A percentile compares a stretch with the other conserved stretches of the same genome.
Evolutionary conservation across 1,140 invertebrate species (phyloP).

Genomic region (Drosophila funebris): DNA sequence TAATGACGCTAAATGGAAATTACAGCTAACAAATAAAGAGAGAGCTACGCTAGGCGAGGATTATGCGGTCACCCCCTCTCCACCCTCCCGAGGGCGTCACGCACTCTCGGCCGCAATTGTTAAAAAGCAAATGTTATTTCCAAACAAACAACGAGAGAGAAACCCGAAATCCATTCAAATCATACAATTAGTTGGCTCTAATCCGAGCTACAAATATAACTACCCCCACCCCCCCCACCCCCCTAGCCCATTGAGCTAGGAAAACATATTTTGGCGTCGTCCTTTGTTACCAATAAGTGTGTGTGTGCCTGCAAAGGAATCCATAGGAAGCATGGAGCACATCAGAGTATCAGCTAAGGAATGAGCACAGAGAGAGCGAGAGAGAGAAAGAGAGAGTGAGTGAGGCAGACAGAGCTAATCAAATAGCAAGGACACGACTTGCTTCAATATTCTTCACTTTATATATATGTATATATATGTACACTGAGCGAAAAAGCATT

Average conservation of each 20-base stretch:
- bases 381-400: not conserved
- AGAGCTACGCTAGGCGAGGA: not conserved
- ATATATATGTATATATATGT: constrained; percentile 1
- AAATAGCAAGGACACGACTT: not conserved
- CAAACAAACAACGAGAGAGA: constrained; percentile 62
- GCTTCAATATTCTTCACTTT: constrained; percentile 1
- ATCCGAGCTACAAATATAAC: constrained; percentile 74
- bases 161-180: constrained; percentile 80
- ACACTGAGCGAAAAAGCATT: no score
- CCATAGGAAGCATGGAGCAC: constrained; percentile 36
- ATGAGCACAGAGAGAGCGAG: not conserved
- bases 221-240: no score
- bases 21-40: not conserved
- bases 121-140: constrained; percentile 76
- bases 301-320: constrained; percentile 17
- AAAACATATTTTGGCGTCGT: constrained; percentile 11
- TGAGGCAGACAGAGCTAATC: not conserved
- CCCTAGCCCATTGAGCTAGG: not conserved
- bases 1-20: constrained; percentile 64
- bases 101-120: constrained; percentile 49
- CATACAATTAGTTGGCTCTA: constrained; percentile 78
- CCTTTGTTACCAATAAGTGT: constrained; percentile 49
- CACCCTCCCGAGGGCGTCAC: no score
- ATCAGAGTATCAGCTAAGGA: constrained; percentile 15
- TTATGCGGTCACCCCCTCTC: constrained; percentile 17